Evolutionary conservation across 2,113 vertebrate genomes (phyloP).

Genomic region (Crotalus viridis): DNA sequence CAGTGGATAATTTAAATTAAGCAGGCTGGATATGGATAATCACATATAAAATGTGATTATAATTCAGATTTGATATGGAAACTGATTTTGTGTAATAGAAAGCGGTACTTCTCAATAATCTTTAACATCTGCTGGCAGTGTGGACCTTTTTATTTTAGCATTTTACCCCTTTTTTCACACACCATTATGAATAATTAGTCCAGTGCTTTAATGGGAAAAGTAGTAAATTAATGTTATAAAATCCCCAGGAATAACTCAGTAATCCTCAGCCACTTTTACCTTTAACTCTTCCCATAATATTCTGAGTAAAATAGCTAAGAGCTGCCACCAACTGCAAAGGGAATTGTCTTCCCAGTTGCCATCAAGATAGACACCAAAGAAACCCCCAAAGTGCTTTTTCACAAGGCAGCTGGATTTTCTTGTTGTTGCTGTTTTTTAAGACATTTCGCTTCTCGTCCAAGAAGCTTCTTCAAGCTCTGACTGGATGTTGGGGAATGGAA

Average conservation of each 20-base stretch:
- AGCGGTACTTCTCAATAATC: background rate
- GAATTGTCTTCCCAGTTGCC: background rate
- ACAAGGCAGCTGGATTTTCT: too few relatives aligned
- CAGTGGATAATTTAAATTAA: background rate
- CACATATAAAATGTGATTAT: background rate
- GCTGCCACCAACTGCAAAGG: background rate
- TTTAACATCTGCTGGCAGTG: background rate
- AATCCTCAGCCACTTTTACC: background rate
- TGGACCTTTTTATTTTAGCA: background rate
- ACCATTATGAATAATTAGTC: background rate
- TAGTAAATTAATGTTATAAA: background rate
- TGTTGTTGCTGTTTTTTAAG: too few relatives aligned
- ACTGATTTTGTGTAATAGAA: background rate
- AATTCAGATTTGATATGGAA: background rate
- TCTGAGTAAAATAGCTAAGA: background rate
- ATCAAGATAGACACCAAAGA: background rate
- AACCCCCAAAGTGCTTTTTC: too few relatives aligned
- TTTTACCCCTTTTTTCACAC: background rate
- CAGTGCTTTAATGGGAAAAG: background rate
- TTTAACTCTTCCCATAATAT: background rate
- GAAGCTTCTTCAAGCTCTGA: too few relatives aligned
- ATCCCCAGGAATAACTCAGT: background rate
- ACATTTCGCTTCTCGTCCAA: too few relatives aligned
- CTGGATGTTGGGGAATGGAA: too few relatives aligned
- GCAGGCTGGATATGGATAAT: background rate